A percentile compares a stretch with the other conserved stretches of the same genome.
Conservation (phyloP, 1,140 invertebrate species). For the Holotrichia oblita region DNA sequence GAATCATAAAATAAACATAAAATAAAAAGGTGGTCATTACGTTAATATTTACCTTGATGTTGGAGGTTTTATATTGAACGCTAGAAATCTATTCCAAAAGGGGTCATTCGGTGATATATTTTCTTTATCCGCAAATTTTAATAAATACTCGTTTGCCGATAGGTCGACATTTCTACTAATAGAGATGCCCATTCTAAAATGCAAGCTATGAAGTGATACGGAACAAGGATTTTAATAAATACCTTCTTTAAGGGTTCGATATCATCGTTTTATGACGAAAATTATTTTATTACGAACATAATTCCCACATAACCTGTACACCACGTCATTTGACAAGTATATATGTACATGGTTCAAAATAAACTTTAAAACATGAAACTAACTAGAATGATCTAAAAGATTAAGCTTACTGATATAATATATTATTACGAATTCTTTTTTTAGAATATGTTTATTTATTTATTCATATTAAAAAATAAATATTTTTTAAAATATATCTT, state of each 20-base stretch:
- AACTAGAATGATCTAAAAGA: neutral
- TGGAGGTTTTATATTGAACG: constrained; percentile 87
- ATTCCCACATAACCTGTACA: constrained; percentile 44
- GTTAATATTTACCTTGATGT: constrained; percentile 69
- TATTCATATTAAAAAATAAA: neutral
- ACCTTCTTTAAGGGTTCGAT: neutral
- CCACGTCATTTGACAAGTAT: constrained; percentile 44
- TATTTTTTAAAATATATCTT: neutral
- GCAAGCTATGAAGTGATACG: neutral
- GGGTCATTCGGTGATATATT: constrained; percentile 87
- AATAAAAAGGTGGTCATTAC: constrained; percentile 33
- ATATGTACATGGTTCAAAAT: neutral
- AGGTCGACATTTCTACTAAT: constrained; percentile 85
- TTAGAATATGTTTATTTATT: neutral
- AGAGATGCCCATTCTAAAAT: constrained; percentile 79
- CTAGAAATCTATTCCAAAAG: constrained; percentile 93
- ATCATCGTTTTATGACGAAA: constrained; percentile 19
- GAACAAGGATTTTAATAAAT: neutral
- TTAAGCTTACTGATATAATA: neutral
- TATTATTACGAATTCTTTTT: neutral
- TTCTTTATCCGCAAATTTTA: constrained; percentile 80
- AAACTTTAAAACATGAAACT: neutral
- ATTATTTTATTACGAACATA: constrained; percentile 36
- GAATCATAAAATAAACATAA: constrained; percentile 45
- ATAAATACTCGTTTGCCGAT: constrained; percentile 82